Evolutionary conservation across 2,888 invertebrate genomes (phyloP).

Genomic region (Cabera pusaria): DNA sequence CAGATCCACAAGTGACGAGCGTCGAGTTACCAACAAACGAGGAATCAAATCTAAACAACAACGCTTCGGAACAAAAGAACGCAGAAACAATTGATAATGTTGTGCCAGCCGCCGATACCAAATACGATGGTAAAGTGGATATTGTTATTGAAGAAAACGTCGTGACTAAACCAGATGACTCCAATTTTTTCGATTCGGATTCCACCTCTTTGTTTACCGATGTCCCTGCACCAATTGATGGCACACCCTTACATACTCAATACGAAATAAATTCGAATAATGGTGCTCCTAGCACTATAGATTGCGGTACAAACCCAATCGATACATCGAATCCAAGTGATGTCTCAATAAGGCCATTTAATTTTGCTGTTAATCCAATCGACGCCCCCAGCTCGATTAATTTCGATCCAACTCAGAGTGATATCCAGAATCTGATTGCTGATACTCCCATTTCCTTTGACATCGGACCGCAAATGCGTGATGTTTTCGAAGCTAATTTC

Average conservation of each 20-base stretch:
- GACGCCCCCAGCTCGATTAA: not conserved
- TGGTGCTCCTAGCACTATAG: not conserved
- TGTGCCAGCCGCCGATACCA: constrained; percentile 28
- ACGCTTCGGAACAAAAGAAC: constrained; percentile 45
- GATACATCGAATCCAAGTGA: not conserved
- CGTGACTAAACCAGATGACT: constrained; percentile 9
- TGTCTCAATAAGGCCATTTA: no score
- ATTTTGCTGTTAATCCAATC: no score
- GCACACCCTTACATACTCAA: constrained; percentile 7
- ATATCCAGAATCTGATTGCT: not conserved
- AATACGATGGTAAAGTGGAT: constrained; percentile 38
- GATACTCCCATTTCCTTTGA: constrained; percentile 1
- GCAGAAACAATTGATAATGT: constrained; percentile 33
- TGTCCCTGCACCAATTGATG: constrained; percentile 5
- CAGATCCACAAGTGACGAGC: constrained; percentile 34
- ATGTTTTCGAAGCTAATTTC: constrained; percentile 25
- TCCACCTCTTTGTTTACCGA: no score
- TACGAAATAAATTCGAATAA: not conserved
- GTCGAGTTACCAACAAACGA: constrained; percentile 41
- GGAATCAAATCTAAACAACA: constrained; percentile 44
- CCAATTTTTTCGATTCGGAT: no score
- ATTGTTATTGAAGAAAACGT: constrained; percentile 54
- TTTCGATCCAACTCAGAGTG: no score
- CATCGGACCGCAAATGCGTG: constrained; percentile 15
- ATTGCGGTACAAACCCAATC: not conserved